These are phyloP conservation scores for Cyanistes caeruleus DNA, from an alignment of 2,113 vertebrate species.

Conservation along the genomic window DNA sequence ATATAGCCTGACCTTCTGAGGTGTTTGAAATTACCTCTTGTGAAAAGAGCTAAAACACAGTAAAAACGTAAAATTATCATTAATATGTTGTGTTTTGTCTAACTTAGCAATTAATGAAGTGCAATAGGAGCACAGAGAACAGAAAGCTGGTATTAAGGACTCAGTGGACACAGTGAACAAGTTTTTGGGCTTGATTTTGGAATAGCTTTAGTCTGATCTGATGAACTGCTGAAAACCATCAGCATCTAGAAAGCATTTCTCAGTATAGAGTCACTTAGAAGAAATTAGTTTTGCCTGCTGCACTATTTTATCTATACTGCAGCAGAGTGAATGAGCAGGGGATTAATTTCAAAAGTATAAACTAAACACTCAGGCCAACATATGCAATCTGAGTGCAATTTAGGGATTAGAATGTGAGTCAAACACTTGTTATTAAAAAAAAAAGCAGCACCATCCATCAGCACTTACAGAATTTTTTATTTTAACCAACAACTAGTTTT, in stretches of 20 bases:
- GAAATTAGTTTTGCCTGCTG: background rate
- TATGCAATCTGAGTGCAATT: background rate
- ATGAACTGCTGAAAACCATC: background rate
- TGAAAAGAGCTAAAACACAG: background rate
- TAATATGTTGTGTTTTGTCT: background rate
- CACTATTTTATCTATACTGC: background rate
- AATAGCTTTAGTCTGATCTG: background rate
- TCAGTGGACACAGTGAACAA: background rate
- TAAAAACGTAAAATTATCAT: background rate
- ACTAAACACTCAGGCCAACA: background rate
- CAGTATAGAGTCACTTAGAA: background rate
- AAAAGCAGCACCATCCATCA: background rate
- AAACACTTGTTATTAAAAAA: background rate
- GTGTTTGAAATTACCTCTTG: background rate
- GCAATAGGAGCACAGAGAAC: background rate
- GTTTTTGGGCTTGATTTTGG: background rate
- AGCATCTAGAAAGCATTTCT: background rate
- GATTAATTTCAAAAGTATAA: background rate
- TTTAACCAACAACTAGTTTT: background rate
- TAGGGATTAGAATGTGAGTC: background rate
- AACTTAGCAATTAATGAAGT: background rate
- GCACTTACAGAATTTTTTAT: background rate
- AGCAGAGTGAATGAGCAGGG: background rate
- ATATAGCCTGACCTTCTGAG: background rate
- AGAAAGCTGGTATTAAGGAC: background rate